Base-by-base conservation (phyloP, 2,797 vertebrate genomes). In the Peromyscus nudipes region DNA sequence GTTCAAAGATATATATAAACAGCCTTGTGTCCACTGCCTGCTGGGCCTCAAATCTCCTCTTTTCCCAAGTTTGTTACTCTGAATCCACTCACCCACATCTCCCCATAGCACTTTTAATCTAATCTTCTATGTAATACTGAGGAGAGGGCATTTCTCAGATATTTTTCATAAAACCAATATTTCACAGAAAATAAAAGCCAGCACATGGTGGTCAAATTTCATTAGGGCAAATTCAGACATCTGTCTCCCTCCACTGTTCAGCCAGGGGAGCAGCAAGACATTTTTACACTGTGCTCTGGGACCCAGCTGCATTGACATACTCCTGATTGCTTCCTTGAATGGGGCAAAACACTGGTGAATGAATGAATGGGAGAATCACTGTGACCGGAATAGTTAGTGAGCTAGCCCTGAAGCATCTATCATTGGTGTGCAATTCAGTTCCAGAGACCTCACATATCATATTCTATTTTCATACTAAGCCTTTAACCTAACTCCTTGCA, bases 191-290 rank as follows among this genome's bases (percentile, higher is more conserved):
- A 98, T 95, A 94, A 96, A 90, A 85, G 84, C 0, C 49, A 86
- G 86, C 96, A 97, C 29, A 90, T 82, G 14, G 7, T 96, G 96
- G 96, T 96, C 95, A 34, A 98, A 86, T 31, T 69, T 4, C 14
- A 57, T 65, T 12, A 93, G 57, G 80, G 60, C 29, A 98, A 98
- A 97, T 89, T 97, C 98, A 89, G 98, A 97, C 76, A 62, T 96
- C 94, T 98, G 98, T 98, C 98, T 98, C 99, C 98, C 98, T 98
- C 99, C 98, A 1, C 98, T 97, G 98, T 98, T 97, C 93, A 92
- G 4, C 37, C 27, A 85, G 27, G n/a, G 77, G 23, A 97, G 79
- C 75, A 95, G 81, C 94, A 96, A 89, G 67, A 17, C 76, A 64
- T 81, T 93, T 89, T 46, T 73, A 21, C 0, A 6, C 25, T 27